These are phyloP conservation scores for Alosa alosa DNA, from an alignment of 2,113 vertebrate genomes.

Conservation along the genomic window DNA sequence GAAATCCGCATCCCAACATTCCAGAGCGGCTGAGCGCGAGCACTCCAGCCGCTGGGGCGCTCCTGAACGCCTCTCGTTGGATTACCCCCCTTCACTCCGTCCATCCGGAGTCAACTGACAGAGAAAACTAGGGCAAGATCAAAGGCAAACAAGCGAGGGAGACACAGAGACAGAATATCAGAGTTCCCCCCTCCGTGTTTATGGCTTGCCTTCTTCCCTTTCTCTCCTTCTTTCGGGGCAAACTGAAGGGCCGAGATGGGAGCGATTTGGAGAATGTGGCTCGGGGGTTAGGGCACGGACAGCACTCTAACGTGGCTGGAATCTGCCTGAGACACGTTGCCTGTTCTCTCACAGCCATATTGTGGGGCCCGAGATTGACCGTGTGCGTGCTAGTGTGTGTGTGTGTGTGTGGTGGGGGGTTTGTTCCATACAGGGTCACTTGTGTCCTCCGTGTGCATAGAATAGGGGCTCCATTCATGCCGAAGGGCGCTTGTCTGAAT, in stretches of 20 bases:
- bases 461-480: conserved; percentile 31
- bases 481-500: neutral
- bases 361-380: neutral
- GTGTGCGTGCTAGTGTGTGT: neutral
- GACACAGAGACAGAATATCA: conserved; percentile 49
- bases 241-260: neutral
- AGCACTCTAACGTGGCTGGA: neutral
- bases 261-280: neutral
- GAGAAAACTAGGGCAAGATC: conserved; percentile 44
- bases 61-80: neutral
- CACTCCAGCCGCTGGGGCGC: neutral
- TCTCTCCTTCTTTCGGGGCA: neutral
- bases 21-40: neutral
- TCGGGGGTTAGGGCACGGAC: neutral
- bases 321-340: neutral
- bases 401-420: neutral
- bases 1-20: neutral
- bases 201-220: neutral
- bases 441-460: conserved; percentile 10
- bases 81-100: conserved; percentile 1
- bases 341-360: neutral
- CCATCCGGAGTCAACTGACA: conserved; percentile 12
- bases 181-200: neutral
- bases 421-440: neutral
- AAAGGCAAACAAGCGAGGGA: conserved; percentile 41